Evolutionary conservation across 2,888 invertebrate genomes (phyloP).

Genomic region (Drosophila meridionalis): DNA sequence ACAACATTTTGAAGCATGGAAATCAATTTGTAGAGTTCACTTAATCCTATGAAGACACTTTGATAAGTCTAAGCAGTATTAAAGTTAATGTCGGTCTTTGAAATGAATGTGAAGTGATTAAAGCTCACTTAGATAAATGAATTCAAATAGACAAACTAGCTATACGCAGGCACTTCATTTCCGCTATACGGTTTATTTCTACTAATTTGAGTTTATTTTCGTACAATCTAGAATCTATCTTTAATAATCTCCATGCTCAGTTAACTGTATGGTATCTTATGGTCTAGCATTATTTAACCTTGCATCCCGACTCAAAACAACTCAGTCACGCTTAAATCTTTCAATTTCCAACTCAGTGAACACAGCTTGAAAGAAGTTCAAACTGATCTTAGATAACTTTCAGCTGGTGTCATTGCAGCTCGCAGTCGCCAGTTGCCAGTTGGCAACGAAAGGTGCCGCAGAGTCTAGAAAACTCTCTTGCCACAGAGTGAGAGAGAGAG

Average conservation of each 20-base stretch:
- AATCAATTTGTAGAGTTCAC: not conserved
- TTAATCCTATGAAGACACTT: not conserved
- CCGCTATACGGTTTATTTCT: not conserved
- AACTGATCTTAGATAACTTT: slow-evolving; percentile 36
- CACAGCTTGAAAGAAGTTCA: slow-evolving; percentile 1
- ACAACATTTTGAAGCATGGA: not conserved
- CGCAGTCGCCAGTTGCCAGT: slow-evolving; percentile 28
- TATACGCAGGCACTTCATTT: not conserved
- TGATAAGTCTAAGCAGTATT: too few relatives aligned
- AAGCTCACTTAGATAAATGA: not conserved
- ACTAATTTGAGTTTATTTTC: not conserved
- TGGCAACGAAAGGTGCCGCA: slow-evolving; percentile 45
- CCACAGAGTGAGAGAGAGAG: not conserved
- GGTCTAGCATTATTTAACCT: not conserved
- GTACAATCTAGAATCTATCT: not conserved
- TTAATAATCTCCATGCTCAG: not conserved
- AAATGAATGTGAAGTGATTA: not conserved
- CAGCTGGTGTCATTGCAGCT: slow-evolving; percentile 55
- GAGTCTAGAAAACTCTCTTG: slow-evolving; percentile 33
- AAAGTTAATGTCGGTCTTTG: not conserved
- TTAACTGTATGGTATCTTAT: not conserved
- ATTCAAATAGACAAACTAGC: too few relatives aligned
- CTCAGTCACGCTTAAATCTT: not conserved
- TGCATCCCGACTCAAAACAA: not conserved
- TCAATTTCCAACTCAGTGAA: not conserved